Percentiles rank a stretch among this genome's conserved stretches.
Evolutionary conservation across 2,888 invertebrate species (phyloP).

Genomic region (Hydriomena furcata): DNA sequence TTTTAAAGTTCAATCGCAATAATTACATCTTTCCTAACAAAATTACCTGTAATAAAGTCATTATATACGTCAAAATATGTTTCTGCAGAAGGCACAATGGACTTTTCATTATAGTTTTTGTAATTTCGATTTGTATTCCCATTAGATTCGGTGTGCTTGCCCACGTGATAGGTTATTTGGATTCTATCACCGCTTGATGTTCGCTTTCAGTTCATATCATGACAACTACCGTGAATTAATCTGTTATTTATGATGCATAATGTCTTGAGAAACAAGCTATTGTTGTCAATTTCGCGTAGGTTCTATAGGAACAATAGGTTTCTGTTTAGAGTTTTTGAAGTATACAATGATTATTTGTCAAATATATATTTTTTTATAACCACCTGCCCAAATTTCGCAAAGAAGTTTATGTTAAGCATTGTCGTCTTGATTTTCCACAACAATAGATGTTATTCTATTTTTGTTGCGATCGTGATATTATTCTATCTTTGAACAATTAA

Average conservation of each 20-base stretch:
- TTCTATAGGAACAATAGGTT: too few species aligned
- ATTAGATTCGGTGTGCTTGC: conserved; percentile 22
- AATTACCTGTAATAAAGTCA: conserved; percentile 28
- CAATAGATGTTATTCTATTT: too few species aligned
- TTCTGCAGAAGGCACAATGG: conserved; percentile 7
- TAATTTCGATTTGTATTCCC: conserved; percentile 24
- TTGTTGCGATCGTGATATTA: too few species aligned
- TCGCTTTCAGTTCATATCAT: conserved; percentile 7
- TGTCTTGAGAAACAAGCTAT: conserved; percentile 3
- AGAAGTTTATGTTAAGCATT: not conserved
- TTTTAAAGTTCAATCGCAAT: conserved; percentile 14
- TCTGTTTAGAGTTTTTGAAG: too few species aligned
- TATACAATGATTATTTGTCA: too few species aligned
- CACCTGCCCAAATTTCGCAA: too few species aligned
- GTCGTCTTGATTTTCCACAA: too few species aligned
- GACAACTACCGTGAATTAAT: conserved; percentile 10
- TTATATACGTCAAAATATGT: conserved; percentile 16
- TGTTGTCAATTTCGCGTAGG: not conserved
- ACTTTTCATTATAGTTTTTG: conserved; percentile 14
- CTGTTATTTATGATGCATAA: conserved; percentile 7
- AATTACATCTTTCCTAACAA: conserved; percentile 6
- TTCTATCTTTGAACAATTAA: too few species aligned
- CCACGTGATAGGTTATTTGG: conserved; percentile 32
- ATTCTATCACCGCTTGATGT: conserved; percentile 20
- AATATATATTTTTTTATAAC: too few species aligned